phyloP scores from a whole-genome alignment of 2,113 vertebrate species.

The Perca flavescens region DNA sequence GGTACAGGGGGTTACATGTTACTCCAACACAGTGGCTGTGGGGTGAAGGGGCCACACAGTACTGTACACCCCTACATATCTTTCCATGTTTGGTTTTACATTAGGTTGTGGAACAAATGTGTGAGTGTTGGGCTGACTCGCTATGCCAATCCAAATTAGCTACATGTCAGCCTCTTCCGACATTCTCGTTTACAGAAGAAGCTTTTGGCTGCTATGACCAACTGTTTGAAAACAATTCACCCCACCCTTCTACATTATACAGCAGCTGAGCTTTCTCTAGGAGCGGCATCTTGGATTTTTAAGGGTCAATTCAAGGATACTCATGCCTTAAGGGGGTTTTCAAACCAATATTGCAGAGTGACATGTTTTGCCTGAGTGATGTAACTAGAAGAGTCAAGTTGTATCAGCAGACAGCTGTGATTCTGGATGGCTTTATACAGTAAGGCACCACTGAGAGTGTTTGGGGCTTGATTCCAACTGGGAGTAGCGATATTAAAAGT shows the following conservation, averaged over 20 bases:
- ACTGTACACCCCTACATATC: background rate
- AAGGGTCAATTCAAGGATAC: constrained; percentile 62
- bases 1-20: constrained; percentile 15
- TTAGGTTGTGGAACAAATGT: constrained; percentile 19
- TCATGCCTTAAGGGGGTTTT: background rate
- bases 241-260: background rate
- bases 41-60: background rate
- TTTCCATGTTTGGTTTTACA: background rate
- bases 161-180: constrained; percentile 21
- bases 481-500: constrained; percentile 39
- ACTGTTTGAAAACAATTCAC: background rate
- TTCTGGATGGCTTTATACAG: constrained; percentile 32
- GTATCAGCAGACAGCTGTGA: constrained; percentile 52
- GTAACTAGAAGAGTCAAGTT: constrained; percentile 48
- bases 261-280: constrained; percentile 24
- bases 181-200: constrained; percentile 15
- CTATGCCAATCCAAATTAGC: constrained; percentile 5
- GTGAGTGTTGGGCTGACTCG: background rate
- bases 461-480: constrained; percentile 26
- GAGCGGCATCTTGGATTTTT: constrained; percentile 32
- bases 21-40: background rate
- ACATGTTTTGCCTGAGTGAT: constrained; percentile 53
- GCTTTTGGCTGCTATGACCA: constrained; percentile 32
- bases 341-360: constrained; percentile 3
- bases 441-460: constrained; percentile 15